A percentile compares a stretch with the other conserved stretches of the same genome.
Conservation (phyloP, 2,113 vertebrate species). For the Uria lomvia region DNA sequence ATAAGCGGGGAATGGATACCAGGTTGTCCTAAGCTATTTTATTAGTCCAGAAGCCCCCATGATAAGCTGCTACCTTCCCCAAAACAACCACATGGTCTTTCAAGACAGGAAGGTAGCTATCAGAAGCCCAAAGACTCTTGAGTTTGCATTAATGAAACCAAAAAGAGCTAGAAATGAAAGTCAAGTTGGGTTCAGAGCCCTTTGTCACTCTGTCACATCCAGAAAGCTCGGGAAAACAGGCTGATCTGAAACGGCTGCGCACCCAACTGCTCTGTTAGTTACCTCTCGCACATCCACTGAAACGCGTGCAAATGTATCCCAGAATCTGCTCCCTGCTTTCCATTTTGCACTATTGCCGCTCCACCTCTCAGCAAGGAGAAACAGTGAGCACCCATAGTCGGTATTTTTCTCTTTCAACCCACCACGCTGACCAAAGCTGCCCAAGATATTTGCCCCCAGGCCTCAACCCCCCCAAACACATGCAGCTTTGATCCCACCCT, state of each 20-base stretch:
- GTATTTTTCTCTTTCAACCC: neutral
- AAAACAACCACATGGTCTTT: neutral
- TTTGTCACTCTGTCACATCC: neutral
- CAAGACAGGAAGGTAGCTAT: neutral
- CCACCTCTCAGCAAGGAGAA: neutral
- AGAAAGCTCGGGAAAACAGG: neutral
- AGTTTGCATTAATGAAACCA: neutral
- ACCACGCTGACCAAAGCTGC: neutral
- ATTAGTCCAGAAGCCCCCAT: neutral
- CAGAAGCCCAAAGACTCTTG: neutral
- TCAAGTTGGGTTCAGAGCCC: neutral
- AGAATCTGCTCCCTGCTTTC: neutral
- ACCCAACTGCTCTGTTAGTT: neutral
- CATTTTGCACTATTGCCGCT: neutral
- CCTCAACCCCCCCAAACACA: neutral
- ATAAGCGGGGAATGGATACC: neutral
- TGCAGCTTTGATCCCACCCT: neutral
- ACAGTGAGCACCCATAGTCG: neutral
- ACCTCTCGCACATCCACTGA: neutral
- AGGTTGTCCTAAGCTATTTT: neutral
- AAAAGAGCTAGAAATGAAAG: neutral
- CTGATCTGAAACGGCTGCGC: neutral
- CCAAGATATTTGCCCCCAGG: neutral
- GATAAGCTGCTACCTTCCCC: neutral
- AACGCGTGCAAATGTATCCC: neutral